Base-by-base conservation (phyloP, 2,797 vertebrate genomes). In the Spatula clypeata region DNA sequence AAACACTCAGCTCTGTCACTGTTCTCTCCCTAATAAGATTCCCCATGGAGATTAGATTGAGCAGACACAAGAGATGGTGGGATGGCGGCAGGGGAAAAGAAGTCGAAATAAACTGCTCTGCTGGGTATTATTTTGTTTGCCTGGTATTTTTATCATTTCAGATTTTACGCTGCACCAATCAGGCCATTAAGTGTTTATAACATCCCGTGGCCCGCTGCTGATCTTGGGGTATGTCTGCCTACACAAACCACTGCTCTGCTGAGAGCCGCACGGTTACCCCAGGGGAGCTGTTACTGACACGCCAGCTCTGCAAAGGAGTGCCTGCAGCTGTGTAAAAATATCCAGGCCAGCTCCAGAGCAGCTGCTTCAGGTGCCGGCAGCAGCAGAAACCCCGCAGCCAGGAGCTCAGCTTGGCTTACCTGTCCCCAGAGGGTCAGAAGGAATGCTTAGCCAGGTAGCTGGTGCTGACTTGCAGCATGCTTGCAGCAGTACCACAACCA, bases 1-100 rank as follows among this genome's bases (percentile, higher is more conserved):
- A 66, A 57, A 31, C 0, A 1, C 0, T 21, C 44, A 3, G 34
- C 27, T 20, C 57, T 0, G 0, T 17, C 31, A 17, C 44, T 3
- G 2, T 17, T 31, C 51, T 42, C 47, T 74, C 40, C 53, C 40
- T 49, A 67, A 2, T 21, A 36, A 57, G 45, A 45, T 27, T 36
- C 40, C 83, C 62, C 1, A 1, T 4, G 40, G 67, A 54, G 81
- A 70, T 45, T 2, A 79, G 40, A 75, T 13, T 0, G 0, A 62
- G 38, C 32, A 44, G 36, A 16, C 3, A 0, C 8, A 36, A 27
- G 42, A 70, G 62, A 65, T 12, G 7, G 53, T 13, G 16, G 32
- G 58, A 60, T 6, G 17, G 36, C 62, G 9, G 14, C 27, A 72
- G 34, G 40, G 66, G 54, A 38, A 49, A 45, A 42, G 7, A 18